A percentile compares a stretch with the other conserved stretches of the same genome.
These are phyloP conservation scores for Acrocephalus kingi DNA, from an alignment of 2,113 vertebrate genomes.

Conservation along the genomic window DNA sequence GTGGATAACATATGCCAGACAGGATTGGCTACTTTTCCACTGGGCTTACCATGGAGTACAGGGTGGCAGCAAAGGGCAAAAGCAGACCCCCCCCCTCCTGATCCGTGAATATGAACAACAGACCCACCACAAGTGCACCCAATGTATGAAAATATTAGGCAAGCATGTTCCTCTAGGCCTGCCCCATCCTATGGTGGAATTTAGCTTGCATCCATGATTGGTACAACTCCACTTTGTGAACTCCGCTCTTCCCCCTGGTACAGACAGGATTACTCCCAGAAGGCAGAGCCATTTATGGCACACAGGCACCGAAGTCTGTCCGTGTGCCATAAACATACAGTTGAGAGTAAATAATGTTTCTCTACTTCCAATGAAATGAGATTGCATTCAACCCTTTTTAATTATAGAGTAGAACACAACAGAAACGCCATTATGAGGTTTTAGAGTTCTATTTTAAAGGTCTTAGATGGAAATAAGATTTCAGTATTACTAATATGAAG, in stretches of 20 bases:
- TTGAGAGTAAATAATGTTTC: background rate
- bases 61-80: background rate
- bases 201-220: background rate
- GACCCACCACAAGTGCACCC: background rate
- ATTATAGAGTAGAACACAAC: background rate
- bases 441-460: background rate
- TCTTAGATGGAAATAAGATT: background rate
- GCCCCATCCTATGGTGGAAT: background rate
- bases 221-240: background rate
- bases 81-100: background rate
- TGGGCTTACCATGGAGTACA: background rate
- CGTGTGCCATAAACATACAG: background rate
- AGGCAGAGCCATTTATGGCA: background rate
- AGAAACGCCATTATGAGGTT: background rate
- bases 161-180: background rate
- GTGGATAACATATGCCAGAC: background rate
- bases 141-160: background rate
- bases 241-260: background rate
- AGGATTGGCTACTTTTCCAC: background rate
- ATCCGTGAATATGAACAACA: rapidly evolving
- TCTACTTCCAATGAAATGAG: background rate
- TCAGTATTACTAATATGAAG: background rate
- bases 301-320: background rate
- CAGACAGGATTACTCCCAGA: background rate
- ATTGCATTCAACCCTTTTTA: background rate